Evolutionary conservation across 2,888 invertebrate species (phyloP), one percentile per base, ranked within the genome.

Genomic region (Steinernema carpocapsae): DNA sequence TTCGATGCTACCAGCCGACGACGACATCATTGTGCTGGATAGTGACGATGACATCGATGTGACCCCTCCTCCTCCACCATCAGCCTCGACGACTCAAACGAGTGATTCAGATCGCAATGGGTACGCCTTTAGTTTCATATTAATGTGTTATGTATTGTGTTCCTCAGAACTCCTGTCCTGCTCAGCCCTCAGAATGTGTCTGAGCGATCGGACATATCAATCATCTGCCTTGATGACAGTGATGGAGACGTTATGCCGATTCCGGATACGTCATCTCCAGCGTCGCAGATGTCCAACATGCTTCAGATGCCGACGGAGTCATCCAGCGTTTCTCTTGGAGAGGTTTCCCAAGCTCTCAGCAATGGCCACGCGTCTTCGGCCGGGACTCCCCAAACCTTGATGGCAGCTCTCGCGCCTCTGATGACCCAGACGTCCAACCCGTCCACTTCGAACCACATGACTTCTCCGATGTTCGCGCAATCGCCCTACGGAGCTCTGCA

Each of bases 11-110:
- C 10, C 52, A 12, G 17, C 19, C 3, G 52, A 72, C 22, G 72
- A 72, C n/a, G 72, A 72, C 17, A 29, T 72, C 10, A 72, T 72
- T 14, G 46, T 46, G 2, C 42, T 72, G 26, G 72, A 72, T 12
- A 52, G 52, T 17, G 72, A 72, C 29, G 51, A 32, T 14, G 72
- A 72, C n/a, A 51, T 52, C 10, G 72, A 51, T 46, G 22, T 32
- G 2, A 64, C 64, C 1, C 64, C 64, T 26, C 64, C 64, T 7
- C 64, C 64, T 4, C 64, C 64, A 17, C 64, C 64, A 6, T 64
- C 64, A 6, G 29, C 64, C 2, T 64, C 64, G 3, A 64, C 64
- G 19, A 64, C 26, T 6, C 56, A 24, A 2, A 56, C 64, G 1
- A 52, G 12, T 3, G 64, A 64, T 64, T 64, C 64, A n/a, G 48